Base-by-base conservation (phyloP, 2,797 vertebrate species). In the Epinephelus awoara region DNA sequence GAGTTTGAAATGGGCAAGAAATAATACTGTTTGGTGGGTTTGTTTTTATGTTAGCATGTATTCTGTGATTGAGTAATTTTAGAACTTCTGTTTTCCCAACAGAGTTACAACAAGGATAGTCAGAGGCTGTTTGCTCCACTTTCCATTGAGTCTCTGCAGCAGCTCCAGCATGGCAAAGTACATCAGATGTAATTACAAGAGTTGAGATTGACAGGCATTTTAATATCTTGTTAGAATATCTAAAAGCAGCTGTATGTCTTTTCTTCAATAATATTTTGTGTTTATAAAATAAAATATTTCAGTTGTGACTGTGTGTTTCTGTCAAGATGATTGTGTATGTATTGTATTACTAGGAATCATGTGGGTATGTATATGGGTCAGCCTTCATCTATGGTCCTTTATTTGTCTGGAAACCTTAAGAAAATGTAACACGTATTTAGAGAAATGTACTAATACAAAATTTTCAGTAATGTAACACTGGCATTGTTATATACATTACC, bases 1-100 rank as follows among this genome's bases (percentile, higher is more conserved):
- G 47, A 46, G 42, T 59, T 61, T 61, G 25, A 72, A 66, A 58
- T 11, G n/a, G 54, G 21, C 21, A 67, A 54, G 62, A 51, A 46
- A 56, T 49, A 42, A 46, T 6, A 10, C 6, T 59, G 49, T 19
- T 40, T 54, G 44, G 5, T 42, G 63, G 46, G 27, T 65, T 59
- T 54, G 18, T 42, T 67, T 75, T 61, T 34, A 67, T 59, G 29
- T 72, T 15, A 2, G n/a, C 27, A 5, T 63, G 15, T 34, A 42
- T 57, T 54, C 50, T 65, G 10, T 54, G 38, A 67, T 47, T 19
- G 47, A 67, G 40, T 62, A 18, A 66, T 61, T 54, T 65, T 14
- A 55, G 38, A 77, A 40, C 44, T 52, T 29, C 38, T 67, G 47
- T 59, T 64, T 67, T 57, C 42, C 58, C 52, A 34, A 21, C 18